Base-by-base conservation (phyloP, 1,140 invertebrate species). In the Oncopeltus fasciatus region DNA sequence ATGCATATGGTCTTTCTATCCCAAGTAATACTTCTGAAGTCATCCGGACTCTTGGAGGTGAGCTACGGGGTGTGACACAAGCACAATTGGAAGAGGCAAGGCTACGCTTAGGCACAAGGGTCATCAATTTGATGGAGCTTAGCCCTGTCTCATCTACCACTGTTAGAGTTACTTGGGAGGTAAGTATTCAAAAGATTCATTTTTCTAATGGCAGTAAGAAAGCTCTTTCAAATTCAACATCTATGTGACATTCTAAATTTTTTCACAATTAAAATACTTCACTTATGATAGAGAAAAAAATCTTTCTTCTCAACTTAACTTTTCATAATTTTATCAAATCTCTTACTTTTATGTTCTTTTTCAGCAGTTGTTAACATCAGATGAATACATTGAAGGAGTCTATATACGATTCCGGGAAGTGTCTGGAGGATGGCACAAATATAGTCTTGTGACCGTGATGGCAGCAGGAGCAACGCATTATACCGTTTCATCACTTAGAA, bases 371-470 rank as follows among this genome's bases (percentile, higher is more conserved):
- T 71, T 80, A 9, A 74, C 72, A 60, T 75, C 74, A 21, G 74
- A 75, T 9, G 76, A 80, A 63, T 74, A 77, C 68, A 80, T 95
- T 0, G 89, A 97, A 77, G 94, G 94, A 12, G 86, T 95, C 18
- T 94, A 95, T 71, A 87, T 98, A 51, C 83, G 92, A 63, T 98
- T 92, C 72, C 83, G 90, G 61, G 84, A 90, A 68, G 76, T 87
- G 57, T 83, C 82, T 11, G 74, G 74, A 44, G 72, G 76, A 51
- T 79, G 72, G 33, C 76, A 77, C 0, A 82, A 84, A 66, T 85
- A 83, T 68, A 80, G 82, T 65, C 83, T 86, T 71, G 74, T 85
- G 5, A 86, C 83, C 0, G 83, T 86, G 0, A 72, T 84, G 59
- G 83, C 81, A 67, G 81, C 82, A 46, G 80, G 80, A 1, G 79